These are phyloP conservation scores for Saccopteryx bilineata DNA, from an alignment of 2,113 vertebrate genomes.

Conservation along the genomic window DNA sequence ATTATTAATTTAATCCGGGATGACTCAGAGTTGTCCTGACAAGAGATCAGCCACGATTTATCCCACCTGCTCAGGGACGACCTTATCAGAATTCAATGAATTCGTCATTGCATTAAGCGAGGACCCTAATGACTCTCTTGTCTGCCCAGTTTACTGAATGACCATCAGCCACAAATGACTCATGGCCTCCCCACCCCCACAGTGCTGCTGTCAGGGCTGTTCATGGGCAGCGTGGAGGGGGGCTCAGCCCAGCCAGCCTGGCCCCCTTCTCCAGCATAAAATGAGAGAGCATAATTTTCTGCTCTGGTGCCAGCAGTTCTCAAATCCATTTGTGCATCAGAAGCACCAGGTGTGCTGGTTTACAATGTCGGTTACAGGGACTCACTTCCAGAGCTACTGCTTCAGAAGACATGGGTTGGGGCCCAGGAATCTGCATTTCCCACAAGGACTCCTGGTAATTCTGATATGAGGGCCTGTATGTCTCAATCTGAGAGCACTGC, in stretches of 20 bases:
- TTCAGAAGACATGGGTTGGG: not conserved
- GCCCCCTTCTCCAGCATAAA: not conserved
- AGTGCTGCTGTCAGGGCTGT: fast-evolving
- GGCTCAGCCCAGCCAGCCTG: not conserved
- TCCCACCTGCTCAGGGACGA: constrained; percentile 77
- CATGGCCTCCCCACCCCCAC: not conserved
- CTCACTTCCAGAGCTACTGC: not conserved
- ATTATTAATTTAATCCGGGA: constrained; percentile 84
- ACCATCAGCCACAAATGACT: not conserved
- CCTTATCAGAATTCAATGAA: constrained; percentile 77
- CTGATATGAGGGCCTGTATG: fast-evolving
- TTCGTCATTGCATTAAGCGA: constrained; percentile 31
- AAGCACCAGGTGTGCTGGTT: not conserved
- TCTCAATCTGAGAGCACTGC: not conserved
- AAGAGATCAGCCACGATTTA: constrained; percentile 74
- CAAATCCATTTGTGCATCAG: fast-evolving
- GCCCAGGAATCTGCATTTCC: not conserved
- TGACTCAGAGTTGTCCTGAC: constrained; percentile 77
- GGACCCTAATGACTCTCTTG: constrained; percentile 52
- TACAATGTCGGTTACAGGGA: not conserved
- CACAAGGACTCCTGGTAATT: not conserved
- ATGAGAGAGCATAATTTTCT: not conserved
- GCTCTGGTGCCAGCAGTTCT: not conserved
- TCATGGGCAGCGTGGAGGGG: fast-evolving
- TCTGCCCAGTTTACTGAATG: constrained; percentile 48